Percentiles rank a stretch among this genome's conserved stretches.
These are phyloP conservation scores for Aphaenogaster ashmeadi DNA, from an alignment of 1,140 invertebrate species.

Conservation along the genomic window DNA sequence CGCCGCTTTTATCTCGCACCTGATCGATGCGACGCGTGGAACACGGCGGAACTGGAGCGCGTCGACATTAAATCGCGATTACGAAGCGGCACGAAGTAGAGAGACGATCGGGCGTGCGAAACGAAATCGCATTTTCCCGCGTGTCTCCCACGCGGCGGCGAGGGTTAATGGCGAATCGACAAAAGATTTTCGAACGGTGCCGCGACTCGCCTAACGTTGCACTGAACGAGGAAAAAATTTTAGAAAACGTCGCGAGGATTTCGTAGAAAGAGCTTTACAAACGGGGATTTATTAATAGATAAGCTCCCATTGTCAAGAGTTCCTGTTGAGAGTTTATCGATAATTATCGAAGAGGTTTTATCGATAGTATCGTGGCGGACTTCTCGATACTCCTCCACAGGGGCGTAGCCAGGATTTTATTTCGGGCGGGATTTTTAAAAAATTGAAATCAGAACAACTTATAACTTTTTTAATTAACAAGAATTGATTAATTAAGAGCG, in stretches of 20 bases:
- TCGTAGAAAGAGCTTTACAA: not conserved
- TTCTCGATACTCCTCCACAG: too few relatives aligned
- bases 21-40: not conserved
- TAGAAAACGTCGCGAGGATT: not conserved
- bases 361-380: not conserved
- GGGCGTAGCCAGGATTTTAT: too few relatives aligned
- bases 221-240: not conserved
- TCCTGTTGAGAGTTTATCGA: not conserved
- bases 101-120: not conserved
- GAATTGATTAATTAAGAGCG: too few relatives aligned
- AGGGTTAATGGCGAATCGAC: not conserved
- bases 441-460: too few relatives aligned
- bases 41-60: not conserved
- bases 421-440: too few relatives aligned
- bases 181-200: not conserved
- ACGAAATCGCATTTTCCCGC: slow-evolving; percentile 15
- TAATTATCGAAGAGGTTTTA: not conserved
- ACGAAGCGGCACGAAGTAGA: not conserved
- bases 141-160: not conserved
- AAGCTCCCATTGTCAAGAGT: not conserved
- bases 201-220: not conserved
- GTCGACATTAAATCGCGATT: not conserved
- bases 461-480: too few relatives aligned
- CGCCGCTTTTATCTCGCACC: not conserved
- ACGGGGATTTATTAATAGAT: slow-evolving; percentile 12